A percentile compares a stretch with the other conserved stretches of the same genome.
Evolutionary conservation across 2,888 invertebrate genomes (phyloP).

Genomic region (Xylota sylvarum): DNA sequence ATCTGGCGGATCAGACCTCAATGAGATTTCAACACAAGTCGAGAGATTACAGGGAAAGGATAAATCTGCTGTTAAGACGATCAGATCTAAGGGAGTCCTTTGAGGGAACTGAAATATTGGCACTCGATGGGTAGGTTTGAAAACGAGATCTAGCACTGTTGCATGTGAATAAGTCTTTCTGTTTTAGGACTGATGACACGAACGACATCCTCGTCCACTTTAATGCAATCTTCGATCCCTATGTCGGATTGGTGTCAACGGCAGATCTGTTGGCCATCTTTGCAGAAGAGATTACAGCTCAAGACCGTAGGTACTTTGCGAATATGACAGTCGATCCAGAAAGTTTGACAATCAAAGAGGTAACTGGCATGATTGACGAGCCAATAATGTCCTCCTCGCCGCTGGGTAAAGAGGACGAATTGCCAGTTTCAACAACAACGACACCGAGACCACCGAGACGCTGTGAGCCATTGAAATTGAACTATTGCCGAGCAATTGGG

Average conservation of each 20-base stretch:
- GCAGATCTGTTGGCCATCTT: slow-evolving; percentile 89
- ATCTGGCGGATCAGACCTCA: slow-evolving; percentile 89
- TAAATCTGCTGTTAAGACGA: slow-evolving; percentile 90
- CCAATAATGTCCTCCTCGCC: slow-evolving; percentile 84
- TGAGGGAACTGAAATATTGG: slow-evolving; percentile 92
- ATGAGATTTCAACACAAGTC: slow-evolving; percentile 90
- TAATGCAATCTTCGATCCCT: slow-evolving; percentile 93
- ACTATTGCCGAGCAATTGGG: slow-evolving; percentile 89
- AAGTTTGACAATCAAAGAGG: slow-evolving; percentile 88
- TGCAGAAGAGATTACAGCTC: slow-evolving; percentile 87
- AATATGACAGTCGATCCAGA: slow-evolving; percentile 88
- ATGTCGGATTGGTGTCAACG: slow-evolving; percentile 88
- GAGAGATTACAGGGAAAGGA: slow-evolving; percentile 90
- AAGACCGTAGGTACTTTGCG: slow-evolving; percentile 87
- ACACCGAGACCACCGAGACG: slow-evolving; percentile 87
- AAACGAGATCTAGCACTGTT: fast-evolving
- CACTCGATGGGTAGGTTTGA: slow-evolving; percentile 91
- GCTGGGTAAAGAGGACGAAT: slow-evolving; percentile 83
- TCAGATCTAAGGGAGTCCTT: slow-evolving; percentile 92
- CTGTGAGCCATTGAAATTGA: slow-evolving; percentile 89
- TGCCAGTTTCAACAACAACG: slow-evolving; percentile 84
- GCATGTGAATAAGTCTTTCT: neutral
- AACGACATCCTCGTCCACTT: slow-evolving; percentile 92
- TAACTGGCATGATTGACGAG: slow-evolving; percentile 83
- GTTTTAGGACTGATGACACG: slow-evolving; percentile 87